These are phyloP conservation scores for Cataglyphis rosenhaueri DNA, from an alignment of 2,888 invertebrate species.

Conservation along the genomic window DNA sequence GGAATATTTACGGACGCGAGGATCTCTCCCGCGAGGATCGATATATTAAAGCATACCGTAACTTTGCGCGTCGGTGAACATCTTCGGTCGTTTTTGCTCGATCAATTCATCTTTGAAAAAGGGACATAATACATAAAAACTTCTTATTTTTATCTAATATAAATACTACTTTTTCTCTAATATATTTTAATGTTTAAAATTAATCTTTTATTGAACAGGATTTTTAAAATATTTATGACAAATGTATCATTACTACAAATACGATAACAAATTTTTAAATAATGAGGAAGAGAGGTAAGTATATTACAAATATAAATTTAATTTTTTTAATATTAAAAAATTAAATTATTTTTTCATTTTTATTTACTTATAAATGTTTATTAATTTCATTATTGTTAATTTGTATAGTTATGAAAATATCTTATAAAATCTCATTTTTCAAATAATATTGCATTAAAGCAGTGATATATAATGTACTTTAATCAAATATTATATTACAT, in stretches of 20 bases:
- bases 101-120: slow-evolving; percentile 6
- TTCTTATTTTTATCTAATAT: not conserved
- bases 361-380: not conserved
- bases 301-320: not conserved
- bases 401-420: not conserved
- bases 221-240: not conserved
- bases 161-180: not conserved
- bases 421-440: not conserved
- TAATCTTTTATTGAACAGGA: not conserved
- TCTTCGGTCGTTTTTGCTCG: not conserved
- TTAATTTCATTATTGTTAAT: not conserved
- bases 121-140: not conserved
- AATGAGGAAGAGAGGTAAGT: not conserved
- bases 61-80: slow-evolving; percentile 7
- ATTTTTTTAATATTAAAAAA: not conserved
- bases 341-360: not conserved
- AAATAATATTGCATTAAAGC: not conserved
- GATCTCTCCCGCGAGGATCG: not conserved
- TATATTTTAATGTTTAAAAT: not conserved
- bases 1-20: slow-evolving; percentile 24
- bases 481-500: not conserved
- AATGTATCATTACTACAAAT: not conserved
- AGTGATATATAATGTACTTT: not conserved
- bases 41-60: not conserved
- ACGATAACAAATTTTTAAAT: not conserved